Evolutionary conservation across 1,140 invertebrate species (phyloP).

Genomic region (Euschistus heros): DNA sequence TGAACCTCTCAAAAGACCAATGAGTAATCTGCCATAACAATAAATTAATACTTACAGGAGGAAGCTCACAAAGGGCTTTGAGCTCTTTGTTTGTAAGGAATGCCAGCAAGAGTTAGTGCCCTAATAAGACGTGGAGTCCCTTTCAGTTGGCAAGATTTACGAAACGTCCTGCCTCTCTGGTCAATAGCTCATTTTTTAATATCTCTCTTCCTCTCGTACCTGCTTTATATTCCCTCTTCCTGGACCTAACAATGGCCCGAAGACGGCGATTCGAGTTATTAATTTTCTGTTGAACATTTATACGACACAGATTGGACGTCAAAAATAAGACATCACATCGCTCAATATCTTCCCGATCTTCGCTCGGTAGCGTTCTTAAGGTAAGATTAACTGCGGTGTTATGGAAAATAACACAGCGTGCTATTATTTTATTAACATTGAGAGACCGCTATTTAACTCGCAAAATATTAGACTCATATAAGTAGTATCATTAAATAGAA

Average conservation of each 20-base stretch:
- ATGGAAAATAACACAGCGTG: too few relatives aligned
- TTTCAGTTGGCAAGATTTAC: constrained; percentile 8
- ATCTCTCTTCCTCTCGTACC: background rate
- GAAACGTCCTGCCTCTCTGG: background rate
- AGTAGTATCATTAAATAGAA: too few relatives aligned
- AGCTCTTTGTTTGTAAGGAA: background rate
- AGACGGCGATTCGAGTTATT: too few relatives aligned
- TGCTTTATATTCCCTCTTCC: background rate
- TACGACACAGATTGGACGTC: too few relatives aligned
- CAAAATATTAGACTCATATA: too few relatives aligned
- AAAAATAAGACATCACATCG: too few relatives aligned
- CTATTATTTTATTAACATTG: too few relatives aligned
- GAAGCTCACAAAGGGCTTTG: background rate
- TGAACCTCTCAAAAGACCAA: background rate
- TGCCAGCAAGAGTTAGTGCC: constrained; percentile 1
- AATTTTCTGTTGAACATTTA: too few relatives aligned
- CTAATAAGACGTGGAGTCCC: constrained; percentile 1
- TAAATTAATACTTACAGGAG: background rate
- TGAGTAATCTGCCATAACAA: constrained; percentile 4
- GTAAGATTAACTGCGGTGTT: too few relatives aligned
- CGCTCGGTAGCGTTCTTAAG: too few relatives aligned
- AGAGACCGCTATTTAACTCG: too few relatives aligned
- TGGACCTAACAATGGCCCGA: background rate
- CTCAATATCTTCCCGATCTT: too few relatives aligned
- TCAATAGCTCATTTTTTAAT: constrained; percentile 7